Conservation (phyloP, 2,888 invertebrate species). For the Tiliacea aurago region DNA sequence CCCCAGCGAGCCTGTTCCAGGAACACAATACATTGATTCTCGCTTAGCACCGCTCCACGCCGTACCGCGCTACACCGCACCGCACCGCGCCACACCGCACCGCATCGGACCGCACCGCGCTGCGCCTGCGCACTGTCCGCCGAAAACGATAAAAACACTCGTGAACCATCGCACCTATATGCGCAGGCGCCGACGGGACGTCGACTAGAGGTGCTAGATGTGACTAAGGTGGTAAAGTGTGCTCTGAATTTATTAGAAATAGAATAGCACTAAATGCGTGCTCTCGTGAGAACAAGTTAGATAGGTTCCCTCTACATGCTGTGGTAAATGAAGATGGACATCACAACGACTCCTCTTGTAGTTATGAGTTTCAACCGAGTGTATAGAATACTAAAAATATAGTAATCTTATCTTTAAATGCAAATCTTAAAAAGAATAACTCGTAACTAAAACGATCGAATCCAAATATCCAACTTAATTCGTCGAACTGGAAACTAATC, state of each 20-base stretch:
- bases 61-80: slow-evolving; percentile 36
- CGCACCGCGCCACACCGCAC: slow-evolving; percentile 37
- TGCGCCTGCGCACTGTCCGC: slow-evolving; percentile 48
- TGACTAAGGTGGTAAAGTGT: slow-evolving; percentile 12
- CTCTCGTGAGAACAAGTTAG: no score
- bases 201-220: slow-evolving; percentile 46
- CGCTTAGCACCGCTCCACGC: slow-evolving; percentile 78
- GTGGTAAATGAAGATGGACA: neutral
- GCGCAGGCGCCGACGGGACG: slow-evolving; percentile 67
- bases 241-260: slow-evolving; percentile 1
- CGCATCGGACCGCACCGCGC: slow-evolving; percentile 44
- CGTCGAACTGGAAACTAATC: neutral
- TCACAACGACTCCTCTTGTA: neutral
- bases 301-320: neutral
- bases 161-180: slow-evolving; percentile 70
- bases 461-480: neutral
- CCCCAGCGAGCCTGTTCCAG: slow-evolving; percentile 77
- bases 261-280: neutral
- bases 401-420: no score
- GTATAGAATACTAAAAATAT: neutral
- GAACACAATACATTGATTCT: slow-evolving; percentile 88
- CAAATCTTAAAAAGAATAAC: no score
- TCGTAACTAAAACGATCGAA: neutral
- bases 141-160: slow-evolving; percentile 72
- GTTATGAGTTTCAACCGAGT: neutral